Conservation (phyloP, 2,113 vertebrate genomes). For the Panthera uncia region DNA sequence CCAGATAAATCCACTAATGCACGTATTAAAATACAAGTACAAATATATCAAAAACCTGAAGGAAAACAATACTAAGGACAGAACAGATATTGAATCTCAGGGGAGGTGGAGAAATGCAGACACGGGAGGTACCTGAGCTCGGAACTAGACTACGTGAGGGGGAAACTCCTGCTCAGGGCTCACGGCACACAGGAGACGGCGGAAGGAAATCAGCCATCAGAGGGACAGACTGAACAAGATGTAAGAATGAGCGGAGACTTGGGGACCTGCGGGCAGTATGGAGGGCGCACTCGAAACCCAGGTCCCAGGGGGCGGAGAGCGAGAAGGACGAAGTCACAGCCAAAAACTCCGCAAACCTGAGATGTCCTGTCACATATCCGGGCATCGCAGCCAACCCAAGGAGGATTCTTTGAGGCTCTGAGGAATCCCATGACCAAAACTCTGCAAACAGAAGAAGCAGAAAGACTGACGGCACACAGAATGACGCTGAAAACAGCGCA, state of each 20-base stretch:
- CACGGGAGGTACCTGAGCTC: background rate
- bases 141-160: fast-evolving
- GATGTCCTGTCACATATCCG: background rate
- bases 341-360: background rate
- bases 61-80: background rate
- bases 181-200: background rate
- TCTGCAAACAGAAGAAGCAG: background rate
- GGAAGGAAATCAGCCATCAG: background rate
- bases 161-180: background rate
- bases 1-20: too few species aligned
- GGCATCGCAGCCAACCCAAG: background rate
- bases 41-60: background rate
- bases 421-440: background rate
- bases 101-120: background rate
- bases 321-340: background rate
- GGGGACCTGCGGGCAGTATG: too few species aligned
- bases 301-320: background rate
- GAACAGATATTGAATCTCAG: background rate
- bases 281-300: background rate
- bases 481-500: background rate
- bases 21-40: background rate
- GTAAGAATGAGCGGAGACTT: too few species aligned
- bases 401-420: too few species aligned
- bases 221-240: background rate
- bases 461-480: fast-evolving